Conservation (phyloP, 2,797 vertebrate species). For the Crotalus adamanteus region DNA sequence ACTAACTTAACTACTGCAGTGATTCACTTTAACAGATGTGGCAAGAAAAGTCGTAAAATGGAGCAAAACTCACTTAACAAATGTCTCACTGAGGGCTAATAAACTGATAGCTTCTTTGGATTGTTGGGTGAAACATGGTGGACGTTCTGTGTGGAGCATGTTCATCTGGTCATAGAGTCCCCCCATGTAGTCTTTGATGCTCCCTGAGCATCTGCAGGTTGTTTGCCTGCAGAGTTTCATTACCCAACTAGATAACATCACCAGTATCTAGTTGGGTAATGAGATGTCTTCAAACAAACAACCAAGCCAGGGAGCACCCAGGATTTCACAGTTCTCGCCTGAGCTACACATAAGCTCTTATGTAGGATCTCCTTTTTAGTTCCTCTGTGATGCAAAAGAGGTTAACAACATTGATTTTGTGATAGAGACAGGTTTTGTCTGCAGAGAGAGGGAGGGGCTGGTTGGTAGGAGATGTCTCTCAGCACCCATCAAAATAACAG, state of each 20-base stretch:
- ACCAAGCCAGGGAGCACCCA: neutral
- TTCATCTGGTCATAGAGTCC: fast-evolving
- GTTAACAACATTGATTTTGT: neutral
- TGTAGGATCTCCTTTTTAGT: neutral
- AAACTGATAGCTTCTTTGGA: neutral
- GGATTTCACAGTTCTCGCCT: neutral
- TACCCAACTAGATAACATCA: neutral
- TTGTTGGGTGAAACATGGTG: neutral
- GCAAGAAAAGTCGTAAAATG: neutral
- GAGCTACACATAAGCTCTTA: neutral
- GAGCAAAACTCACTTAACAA: neutral
- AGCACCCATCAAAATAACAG: neutral
- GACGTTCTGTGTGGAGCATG: neutral
- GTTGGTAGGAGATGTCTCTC: neutral
- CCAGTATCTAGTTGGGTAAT: neutral
- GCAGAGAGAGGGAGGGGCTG: neutral
- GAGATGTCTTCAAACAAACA: neutral
- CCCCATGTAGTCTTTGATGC: neutral
- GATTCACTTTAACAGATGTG: neutral
- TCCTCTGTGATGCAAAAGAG: neutral
- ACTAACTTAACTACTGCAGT: neutral
- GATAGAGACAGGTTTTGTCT: neutral
- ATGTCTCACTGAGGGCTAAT: neutral
- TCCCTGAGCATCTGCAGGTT: neutral
- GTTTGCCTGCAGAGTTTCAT: neutral